Evolutionary conservation across 2,113 vertebrate species (phyloP).

Genomic region (Microtus pennsylvanicus): DNA sequence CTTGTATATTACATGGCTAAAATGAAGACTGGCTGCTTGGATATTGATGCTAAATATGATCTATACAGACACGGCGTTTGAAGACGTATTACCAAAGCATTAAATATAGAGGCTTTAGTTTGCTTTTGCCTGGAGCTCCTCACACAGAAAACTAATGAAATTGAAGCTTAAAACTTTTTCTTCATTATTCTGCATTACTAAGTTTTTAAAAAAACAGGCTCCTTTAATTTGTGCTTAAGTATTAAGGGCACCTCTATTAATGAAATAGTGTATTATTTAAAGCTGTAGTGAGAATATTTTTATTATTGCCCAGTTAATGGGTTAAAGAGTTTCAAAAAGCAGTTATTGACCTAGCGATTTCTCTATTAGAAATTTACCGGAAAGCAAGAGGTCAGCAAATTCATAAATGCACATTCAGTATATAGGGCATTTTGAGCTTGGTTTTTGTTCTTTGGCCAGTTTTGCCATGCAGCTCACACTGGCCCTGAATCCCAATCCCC

Average conservation of each 20-base stretch:
- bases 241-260: constrained; percentile 37
- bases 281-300: constrained; percentile 27
- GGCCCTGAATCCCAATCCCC: not conserved
- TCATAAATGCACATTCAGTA: not conserved
- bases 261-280: constrained; percentile 34
- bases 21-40: constrained; percentile 68
- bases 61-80: not conserved
- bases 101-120: constrained; percentile 9
- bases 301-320: constrained; percentile 46
- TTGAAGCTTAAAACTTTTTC: constrained; percentile 42
- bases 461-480: not conserved
- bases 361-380: not conserved
- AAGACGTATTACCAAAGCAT: not conserved
- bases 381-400: not conserved
- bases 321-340: constrained; percentile 48
- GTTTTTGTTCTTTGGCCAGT: not conserved
- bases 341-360: not conserved
- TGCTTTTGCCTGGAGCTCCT: constrained; percentile 50
- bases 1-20: not conserved
- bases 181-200: constrained; percentile 19
- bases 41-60: constrained; percentile 65
- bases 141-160: constrained; percentile 40
- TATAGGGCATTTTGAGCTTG: not conserved
- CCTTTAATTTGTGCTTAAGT: constrained; percentile 2
- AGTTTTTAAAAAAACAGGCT: constrained; percentile 49